phyloP scores from a whole-genome alignment of 2,888 invertebrate genomes.

The Andrena dorsata region DNA sequence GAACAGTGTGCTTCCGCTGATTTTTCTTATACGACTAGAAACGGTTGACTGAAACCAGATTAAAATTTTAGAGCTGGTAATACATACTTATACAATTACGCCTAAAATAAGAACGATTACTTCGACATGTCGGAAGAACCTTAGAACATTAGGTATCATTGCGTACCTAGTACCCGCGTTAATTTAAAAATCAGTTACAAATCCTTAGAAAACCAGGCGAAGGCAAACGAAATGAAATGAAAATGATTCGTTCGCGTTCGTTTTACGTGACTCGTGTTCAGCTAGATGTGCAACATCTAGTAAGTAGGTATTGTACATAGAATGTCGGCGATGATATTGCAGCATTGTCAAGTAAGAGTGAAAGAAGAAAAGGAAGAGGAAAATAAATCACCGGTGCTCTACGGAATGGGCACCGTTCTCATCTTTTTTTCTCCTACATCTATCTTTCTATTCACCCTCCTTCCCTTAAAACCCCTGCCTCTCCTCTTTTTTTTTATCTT shows the following conservation, averaged over 20 bases:
- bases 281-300: constrained; percentile 1
- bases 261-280: constrained; percentile 16
- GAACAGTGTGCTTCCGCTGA: constrained; percentile 26
- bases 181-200: constrained; percentile 43
- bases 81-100: constrained; percentile 49
- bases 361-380: background rate
- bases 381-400: constrained; percentile 13
- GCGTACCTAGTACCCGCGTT: constrained; percentile 38
- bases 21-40: constrained; percentile 58
- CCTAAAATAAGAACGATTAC: constrained; percentile 37
- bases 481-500: constrained; percentile 27
- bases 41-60: constrained; percentile 46
- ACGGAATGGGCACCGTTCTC: constrained; percentile 26
- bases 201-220: constrained; percentile 5
- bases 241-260: constrained; percentile 2
- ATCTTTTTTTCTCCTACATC: constrained; percentile 13
- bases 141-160: constrained; percentile 25
- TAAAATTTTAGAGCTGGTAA: constrained; percentile 54
- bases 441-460: constrained; percentile 13
- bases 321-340: constrained; percentile 14
- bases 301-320: constrained; percentile 22
- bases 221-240: background rate
- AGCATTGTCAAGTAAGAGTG: constrained; percentile 12
- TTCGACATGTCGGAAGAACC: constrained; percentile 19
- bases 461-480: background rate